phyloP scores from a whole-genome alignment of 2,113 vertebrate species.

The Ardeotis arabs region DNA sequence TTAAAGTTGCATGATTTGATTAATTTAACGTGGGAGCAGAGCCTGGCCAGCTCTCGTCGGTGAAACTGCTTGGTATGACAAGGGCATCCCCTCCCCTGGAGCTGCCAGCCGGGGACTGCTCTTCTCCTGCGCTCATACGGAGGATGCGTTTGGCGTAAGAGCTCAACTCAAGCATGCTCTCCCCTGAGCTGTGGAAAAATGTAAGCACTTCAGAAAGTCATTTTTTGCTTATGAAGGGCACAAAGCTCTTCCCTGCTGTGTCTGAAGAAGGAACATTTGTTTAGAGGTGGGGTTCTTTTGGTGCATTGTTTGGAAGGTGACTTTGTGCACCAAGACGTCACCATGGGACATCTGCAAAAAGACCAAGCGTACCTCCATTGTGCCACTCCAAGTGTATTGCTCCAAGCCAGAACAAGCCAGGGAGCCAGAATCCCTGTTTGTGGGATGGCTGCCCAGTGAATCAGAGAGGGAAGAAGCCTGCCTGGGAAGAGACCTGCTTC shows the following conservation, averaged over 20 bases:
- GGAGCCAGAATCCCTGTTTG: not conserved
- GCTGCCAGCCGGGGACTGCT: not conserved
- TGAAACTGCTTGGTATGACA: not conserved
- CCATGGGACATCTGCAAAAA: not conserved
- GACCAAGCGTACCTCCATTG: not conserved
- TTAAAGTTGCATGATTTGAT: not conserved
- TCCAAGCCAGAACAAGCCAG: not conserved
- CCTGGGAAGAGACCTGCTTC: not conserved
- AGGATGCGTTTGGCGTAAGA: not conserved
- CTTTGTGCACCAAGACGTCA: not conserved
- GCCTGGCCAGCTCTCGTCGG: not conserved
- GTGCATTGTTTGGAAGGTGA: not conserved
- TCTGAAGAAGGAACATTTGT: not conserved
- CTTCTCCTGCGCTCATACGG: fast-evolving
- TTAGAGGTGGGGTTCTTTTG: not conserved
- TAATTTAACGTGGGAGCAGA: not conserved
- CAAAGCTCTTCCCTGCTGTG: fast-evolving
- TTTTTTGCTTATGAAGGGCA: not conserved
- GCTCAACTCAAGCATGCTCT: not conserved
- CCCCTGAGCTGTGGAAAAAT: not conserved
- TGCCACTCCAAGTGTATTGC: fast-evolving
- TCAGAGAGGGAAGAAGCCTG: not conserved
- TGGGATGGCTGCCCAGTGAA: not conserved
- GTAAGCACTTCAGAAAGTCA: not conserved
- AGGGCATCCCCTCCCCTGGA: not conserved